Evolutionary conservation across 2,797 vertebrate species (phyloP).

Genomic region (Hydrolagus colliei): DNA sequence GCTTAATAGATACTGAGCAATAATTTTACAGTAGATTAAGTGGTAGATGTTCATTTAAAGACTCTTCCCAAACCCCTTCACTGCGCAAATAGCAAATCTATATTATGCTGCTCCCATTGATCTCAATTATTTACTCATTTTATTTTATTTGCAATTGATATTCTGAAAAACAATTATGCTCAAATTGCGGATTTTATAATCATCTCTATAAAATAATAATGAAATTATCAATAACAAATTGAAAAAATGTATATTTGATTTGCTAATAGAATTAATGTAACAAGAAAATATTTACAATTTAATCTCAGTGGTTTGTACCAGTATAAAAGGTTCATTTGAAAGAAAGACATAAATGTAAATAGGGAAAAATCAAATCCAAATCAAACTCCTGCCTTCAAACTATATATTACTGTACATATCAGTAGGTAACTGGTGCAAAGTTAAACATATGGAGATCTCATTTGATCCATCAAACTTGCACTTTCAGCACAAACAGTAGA

Average conservation of each 20-base stretch:
- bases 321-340: neutral
- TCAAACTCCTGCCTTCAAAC: neutral
- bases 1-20: too few relatives aligned
- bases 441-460: too few relatives aligned
- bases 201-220: neutral
- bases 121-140: neutral
- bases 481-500: too few relatives aligned
- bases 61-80: too few relatives aligned
- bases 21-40: too few relatives aligned
- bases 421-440: too few relatives aligned
- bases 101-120: neutral
- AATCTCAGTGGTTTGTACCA: neutral
- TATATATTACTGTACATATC: too few relatives aligned
- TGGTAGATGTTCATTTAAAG: too few relatives aligned
- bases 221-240: conserved; percentile 2
- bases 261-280: neutral
- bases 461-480: too few relatives aligned
- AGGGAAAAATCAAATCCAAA: neutral
- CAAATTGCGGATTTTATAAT: neutral
- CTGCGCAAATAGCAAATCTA: conserved; percentile 12
- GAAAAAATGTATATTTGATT: neutral
- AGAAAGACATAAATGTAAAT: neutral
- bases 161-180: neutral
- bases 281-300: neutral
- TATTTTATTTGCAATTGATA: neutral